These are phyloP conservation scores for Philereme transversata DNA, from an alignment of 2,888 invertebrate species.

Conservation along the genomic window DNA sequence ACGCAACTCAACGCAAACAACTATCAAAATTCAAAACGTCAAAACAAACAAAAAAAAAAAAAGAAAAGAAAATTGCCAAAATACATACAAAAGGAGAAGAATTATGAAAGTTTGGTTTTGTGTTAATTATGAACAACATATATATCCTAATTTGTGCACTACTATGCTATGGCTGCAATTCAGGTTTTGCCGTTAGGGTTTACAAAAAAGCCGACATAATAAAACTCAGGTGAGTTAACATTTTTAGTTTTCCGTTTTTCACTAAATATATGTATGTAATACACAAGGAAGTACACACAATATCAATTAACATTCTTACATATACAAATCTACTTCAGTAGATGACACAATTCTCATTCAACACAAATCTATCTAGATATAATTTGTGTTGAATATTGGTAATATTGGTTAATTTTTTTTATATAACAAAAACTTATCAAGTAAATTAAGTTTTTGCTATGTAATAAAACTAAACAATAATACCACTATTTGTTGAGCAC, in stretches of 20 bases:
- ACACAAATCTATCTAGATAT: too few species aligned
- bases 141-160: constrained; percentile 45
- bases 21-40: neutral
- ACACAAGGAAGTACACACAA: too few species aligned
- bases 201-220: constrained; percentile 85
- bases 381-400: too few species aligned
- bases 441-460: too few species aligned
- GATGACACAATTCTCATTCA: neutral
- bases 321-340: neutral
- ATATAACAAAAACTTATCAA: too few species aligned
- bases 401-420: too few species aligned
- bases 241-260: neutral
- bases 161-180: constrained; percentile 49
- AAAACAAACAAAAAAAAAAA: too few species aligned
- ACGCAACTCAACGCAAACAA: too few species aligned
- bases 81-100: neutral
- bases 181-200: constrained; percentile 64
- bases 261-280: neutral
- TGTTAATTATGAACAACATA: constrained; percentile 41
- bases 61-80: neutral
- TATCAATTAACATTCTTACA: neutral
- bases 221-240: constrained; percentile 73
- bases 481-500: too few species aligned
- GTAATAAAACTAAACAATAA: too few species aligned
- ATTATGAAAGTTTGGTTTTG: neutral